phyloP scores from a whole-genome alignment of 2,888 invertebrate species.

The Oegoconia quadripuncta region DNA sequence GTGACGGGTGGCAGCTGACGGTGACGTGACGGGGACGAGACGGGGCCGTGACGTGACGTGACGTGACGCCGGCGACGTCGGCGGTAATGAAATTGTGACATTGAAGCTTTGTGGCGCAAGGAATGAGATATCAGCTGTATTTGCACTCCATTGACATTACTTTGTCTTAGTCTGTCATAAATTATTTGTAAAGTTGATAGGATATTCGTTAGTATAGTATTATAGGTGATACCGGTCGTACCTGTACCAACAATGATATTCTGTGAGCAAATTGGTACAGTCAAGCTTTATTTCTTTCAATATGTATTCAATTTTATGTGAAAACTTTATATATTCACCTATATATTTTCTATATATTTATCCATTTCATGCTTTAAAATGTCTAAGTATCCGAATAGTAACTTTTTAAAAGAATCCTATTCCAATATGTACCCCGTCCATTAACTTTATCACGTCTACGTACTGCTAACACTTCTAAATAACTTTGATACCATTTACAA shows the following conservation, averaged over 20 bases:
- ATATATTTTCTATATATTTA: too few relatives aligned
- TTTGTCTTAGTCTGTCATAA: neutral
- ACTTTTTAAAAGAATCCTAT: too few relatives aligned
- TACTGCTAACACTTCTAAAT: neutral
- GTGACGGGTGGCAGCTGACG: conserved; percentile 26
- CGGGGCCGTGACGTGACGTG: conserved; percentile 36
- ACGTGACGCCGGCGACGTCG: conserved; percentile 43
- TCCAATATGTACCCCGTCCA: too few relatives aligned
- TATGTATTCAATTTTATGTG: too few relatives aligned
- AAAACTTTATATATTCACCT: too few relatives aligned
- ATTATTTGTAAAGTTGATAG: neutral
- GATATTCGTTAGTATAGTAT: neutral
- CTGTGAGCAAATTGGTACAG: too few relatives aligned
- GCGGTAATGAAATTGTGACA: conserved; percentile 74
- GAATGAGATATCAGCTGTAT: conserved; percentile 2
- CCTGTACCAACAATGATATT: too few relatives aligned
- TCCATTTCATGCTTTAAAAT: too few relatives aligned
- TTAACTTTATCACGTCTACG: too few relatives aligned
- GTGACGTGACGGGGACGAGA: conserved; percentile 30
- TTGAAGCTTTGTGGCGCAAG: conserved; percentile 27
- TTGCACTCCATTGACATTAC: neutral
- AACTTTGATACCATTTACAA: neutral
- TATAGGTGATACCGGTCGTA: neutral
- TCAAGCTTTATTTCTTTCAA: too few relatives aligned
- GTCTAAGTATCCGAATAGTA: too few relatives aligned